Conservation (phyloP, 2,888 invertebrate species). For the Helicoverpa assulta region DNA sequence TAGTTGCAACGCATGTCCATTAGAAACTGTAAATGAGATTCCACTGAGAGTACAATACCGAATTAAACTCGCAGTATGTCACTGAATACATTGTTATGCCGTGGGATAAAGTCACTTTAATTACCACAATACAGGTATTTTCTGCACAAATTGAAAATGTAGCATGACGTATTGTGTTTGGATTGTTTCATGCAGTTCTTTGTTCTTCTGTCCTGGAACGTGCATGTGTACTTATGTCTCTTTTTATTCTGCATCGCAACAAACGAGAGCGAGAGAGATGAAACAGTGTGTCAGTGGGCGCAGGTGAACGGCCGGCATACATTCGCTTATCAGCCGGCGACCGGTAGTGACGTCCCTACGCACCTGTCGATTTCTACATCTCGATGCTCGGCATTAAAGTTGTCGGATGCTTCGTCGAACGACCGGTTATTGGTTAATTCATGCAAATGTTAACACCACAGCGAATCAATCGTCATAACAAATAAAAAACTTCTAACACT, state of each 20-base stretch:
- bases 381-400: conserved; percentile 54
- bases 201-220: conserved; percentile 63
- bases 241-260: conserved; percentile 60
- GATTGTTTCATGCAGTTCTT: conserved; percentile 74
- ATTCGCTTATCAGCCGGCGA: conserved; percentile 86
- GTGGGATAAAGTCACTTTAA: conserved; percentile 72
- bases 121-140: conserved; percentile 75
- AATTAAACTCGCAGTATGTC: conserved; percentile 60
- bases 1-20: conserved; percentile 53
- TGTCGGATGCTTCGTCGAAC: conserved; percentile 50
- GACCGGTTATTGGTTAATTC: conserved; percentile 55
- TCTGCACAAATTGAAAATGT: conserved; percentile 79
- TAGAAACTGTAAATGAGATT: conserved; percentile 54
- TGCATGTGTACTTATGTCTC: conserved; percentile 57
- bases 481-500: conserved; percentile 18
- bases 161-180: conserved; percentile 76
- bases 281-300: conserved; percentile 83
- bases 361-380: conserved; percentile 81
- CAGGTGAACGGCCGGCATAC: conserved; percentile 89
- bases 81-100: conserved; percentile 61
- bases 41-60: conserved; percentile 58
- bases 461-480: conserved; percentile 19
- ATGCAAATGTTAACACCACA: conserved; percentile 28
- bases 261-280: conserved; percentile 74
- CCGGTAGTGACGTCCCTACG: conserved; percentile 81